These are phyloP conservation scores for Allacma fusca DNA, from an alignment of 2,888 invertebrate species.

Conservation along the genomic window DNA sequence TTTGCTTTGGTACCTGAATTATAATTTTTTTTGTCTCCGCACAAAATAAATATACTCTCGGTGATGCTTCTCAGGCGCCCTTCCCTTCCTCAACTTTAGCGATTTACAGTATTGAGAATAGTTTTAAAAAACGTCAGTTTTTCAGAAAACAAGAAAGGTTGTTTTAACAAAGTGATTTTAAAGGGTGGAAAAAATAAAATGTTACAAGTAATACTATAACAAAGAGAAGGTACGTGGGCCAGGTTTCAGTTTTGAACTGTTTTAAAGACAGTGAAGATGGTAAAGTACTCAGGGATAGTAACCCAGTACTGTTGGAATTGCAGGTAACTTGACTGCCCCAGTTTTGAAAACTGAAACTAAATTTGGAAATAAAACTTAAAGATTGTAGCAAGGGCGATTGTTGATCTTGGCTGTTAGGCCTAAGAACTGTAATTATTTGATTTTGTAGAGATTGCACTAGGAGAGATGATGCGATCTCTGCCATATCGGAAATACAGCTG, in stretches of 20 bases:
- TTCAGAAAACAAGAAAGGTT: no score
- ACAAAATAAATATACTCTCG: no score
- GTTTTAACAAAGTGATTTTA: neutral
- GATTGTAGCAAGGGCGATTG: neutral
- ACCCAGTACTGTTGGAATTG: neutral
- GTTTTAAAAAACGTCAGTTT: no score
- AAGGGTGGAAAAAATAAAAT: neutral
- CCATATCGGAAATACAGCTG: conserved; percentile 57
- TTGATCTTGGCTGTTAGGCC: conserved; percentile 10
- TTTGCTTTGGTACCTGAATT: no score
- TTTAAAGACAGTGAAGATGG: neutral
- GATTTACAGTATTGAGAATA: no score
- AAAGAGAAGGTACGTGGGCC: neutral
- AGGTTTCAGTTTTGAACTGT: neutral
- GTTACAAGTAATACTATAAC: neutral
- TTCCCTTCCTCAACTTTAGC: no score
- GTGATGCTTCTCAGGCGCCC: no score
- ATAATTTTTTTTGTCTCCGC: no score
- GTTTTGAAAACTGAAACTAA: conserved; percentile 9
- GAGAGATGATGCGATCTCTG: conserved; percentile 53
- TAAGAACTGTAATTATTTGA: neutral
- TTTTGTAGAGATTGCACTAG: conserved; percentile 24
- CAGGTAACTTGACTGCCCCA: neutral
- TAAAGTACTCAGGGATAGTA: neutral
- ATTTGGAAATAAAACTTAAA: neutral